These are phyloP conservation scores for Charadrius vociferus DNA, from an alignment of 2,113 vertebrate genomes.

Conservation along the genomic window DNA sequence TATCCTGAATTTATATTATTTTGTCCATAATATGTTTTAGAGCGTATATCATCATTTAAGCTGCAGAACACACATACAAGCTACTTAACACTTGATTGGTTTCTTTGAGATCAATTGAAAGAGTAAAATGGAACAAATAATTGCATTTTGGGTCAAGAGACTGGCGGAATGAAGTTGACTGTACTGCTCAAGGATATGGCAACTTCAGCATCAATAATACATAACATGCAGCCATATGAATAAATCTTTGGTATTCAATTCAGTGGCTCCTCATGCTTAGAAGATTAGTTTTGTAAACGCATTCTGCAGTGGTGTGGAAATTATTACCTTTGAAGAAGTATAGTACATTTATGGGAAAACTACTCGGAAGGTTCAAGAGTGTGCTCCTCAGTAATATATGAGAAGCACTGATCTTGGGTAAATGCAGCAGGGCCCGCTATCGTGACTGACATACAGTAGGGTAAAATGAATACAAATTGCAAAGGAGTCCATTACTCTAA, in stretches of 20 bases:
- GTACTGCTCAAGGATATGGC: background rate
- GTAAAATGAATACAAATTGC: background rate
- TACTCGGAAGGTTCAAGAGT: background rate
- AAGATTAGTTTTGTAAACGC: background rate
- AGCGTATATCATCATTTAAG: background rate
- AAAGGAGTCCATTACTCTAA: background rate
- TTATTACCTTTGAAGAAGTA: background rate
- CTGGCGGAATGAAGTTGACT: background rate
- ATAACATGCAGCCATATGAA: background rate
- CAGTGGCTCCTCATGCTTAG: background rate
- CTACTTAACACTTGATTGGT: background rate
- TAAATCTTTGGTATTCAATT: constrained; percentile 2
- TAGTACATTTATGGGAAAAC: background rate
- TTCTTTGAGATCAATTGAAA: background rate
- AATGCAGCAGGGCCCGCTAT: background rate
- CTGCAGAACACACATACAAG: background rate
- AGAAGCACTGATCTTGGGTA: background rate
- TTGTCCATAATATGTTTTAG: background rate
- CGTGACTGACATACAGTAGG: background rate
- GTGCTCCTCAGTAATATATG: background rate
- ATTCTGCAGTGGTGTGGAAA: constrained; percentile 15
- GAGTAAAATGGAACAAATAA: background rate
- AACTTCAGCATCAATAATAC: background rate
- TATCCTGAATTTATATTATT: background rate
- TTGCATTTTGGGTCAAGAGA: background rate